Evolutionary conservation across 2,797 vertebrate species (phyloP).

Genomic region (Enteromius afrohamiltoni): DNA sequence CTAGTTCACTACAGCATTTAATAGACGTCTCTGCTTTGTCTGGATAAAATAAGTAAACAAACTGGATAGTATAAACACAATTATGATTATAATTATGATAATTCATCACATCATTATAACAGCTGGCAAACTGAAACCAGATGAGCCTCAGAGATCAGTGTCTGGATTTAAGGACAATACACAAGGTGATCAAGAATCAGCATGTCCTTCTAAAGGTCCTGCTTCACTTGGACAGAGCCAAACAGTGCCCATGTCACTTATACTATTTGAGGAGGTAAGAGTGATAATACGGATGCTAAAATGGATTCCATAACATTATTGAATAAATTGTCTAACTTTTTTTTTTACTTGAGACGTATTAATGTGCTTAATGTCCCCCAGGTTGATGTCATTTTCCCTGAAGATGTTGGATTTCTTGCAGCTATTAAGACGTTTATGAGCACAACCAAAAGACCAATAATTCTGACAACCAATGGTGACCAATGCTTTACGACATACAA

Average conservation of each 20-base stretch:
- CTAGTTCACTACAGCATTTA: not conserved
- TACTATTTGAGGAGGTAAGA: constrained; percentile 94
- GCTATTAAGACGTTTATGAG: constrained; percentile 92
- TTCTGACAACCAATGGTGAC: constrained; percentile 92
- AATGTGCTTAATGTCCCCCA: constrained; percentile 49
- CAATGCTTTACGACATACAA: not conserved
- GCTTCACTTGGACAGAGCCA: constrained; percentile 61
- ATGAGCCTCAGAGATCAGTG: not conserved
- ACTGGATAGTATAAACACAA: no score
- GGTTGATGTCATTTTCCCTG: constrained; percentile 93
- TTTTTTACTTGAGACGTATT: not conserved
- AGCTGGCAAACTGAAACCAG: not conserved
- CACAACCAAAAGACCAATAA: constrained; percentile 90
- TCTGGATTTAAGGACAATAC: not conserved
- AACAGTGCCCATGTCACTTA: constrained; percentile 86
- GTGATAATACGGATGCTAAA: not conserved
- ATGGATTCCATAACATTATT: not conserved
- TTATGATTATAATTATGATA: not conserved
- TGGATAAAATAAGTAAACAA: not conserved
- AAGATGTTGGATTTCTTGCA: constrained; percentile 89
- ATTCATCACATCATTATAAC: not conserved
- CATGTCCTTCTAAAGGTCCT: constrained; percentile 55
- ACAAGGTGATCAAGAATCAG: constrained; percentile 22
- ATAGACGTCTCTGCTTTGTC: not conserved
- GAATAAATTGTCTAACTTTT: not conserved